Conservation (phyloP, 2,113 vertebrate species). For the Neofelis nebulosa region DNA sequence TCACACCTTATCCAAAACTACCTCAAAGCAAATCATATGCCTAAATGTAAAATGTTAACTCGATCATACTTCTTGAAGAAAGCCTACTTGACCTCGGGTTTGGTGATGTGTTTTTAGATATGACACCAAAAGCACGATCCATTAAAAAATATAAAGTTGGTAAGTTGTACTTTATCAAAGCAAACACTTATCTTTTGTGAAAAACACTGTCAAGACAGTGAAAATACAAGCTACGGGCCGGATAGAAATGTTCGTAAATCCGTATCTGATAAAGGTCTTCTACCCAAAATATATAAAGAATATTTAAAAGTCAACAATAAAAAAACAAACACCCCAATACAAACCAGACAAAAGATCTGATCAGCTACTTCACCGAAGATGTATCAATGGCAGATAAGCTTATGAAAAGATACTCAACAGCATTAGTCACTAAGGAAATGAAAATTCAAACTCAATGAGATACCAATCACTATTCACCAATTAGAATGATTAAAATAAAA, state of each 20-base stretch:
- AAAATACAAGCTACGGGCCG: neutral
- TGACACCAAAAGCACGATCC: neutral
- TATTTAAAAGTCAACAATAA: neutral
- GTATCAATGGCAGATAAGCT: neutral
- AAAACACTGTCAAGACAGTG: neutral
- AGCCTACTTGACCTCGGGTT: neutral
- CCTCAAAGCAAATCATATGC: too few relatives aligned
- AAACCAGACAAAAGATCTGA: neutral
- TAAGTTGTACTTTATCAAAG: neutral
- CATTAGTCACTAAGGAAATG: neutral
- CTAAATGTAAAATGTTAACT: neutral
- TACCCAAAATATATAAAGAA: neutral
- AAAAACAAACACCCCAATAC: neutral
- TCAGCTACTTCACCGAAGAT: neutral
- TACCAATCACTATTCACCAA: neutral
- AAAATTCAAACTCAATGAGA: neutral
- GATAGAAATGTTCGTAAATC: neutral
- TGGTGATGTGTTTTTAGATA: neutral
- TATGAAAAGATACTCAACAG: neutral
- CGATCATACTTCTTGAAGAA: neutral
- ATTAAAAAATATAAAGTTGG: neutral
- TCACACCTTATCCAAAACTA: neutral
- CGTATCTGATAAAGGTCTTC: neutral
- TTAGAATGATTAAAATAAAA: neutral
- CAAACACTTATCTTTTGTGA: neutral